Base-by-base conservation (phyloP, 2,888 invertebrate genomes). In the Zonitis immaculata region DNA sequence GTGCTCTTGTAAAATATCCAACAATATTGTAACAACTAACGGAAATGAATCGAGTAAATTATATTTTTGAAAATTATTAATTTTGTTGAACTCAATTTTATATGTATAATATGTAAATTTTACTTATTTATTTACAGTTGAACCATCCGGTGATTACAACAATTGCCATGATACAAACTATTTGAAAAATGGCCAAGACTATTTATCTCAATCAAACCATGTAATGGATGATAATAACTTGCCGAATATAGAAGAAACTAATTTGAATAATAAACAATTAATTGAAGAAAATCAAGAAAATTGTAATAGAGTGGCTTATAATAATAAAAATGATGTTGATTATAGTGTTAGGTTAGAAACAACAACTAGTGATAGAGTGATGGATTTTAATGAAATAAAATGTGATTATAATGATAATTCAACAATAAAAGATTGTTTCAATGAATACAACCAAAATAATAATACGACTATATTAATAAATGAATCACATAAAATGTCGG, bases 1-100 rank as follows among this genome's bases (percentile, higher is more conserved):
- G 50, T 68, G 66, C 57, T 59, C 51, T 45, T 68, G 67, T 51
- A 61, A 59, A 51, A 56, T 60, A 55, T 60, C 64, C 44, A 52
- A 54, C 44, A 58, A n/a, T n/a, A n/a, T 52, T 28, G 14, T 42
- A 44, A 51, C 45, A 45, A 47, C 43, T 28, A 51, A 44, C 27
- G 54, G 44, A 39, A 44, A 54, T 45, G 51, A 51, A 51, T 48
- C 54, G 51, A 54, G 54, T 54, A 44, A 54, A 51, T 47, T n/a
- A 4, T 11, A n/a, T n/a, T n/a, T n/a, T n/a, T n/a, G n/a, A n/a
- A n/a, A n/a, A n/a, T n/a, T n/a, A n/a, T n/a, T n/a, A n/a, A n/a
- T n/a, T n/a, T n/a, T n/a, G n/a, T n/a, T n/a, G n/a, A n/a, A n/a
- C n/a, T n/a, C n/a, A n/a, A n/a, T n/a, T n/a, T n/a, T n/a, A n/a